Conservation (phyloP, 2,797 vertebrate genomes). For the Champsocephalus gunnari region DNA sequence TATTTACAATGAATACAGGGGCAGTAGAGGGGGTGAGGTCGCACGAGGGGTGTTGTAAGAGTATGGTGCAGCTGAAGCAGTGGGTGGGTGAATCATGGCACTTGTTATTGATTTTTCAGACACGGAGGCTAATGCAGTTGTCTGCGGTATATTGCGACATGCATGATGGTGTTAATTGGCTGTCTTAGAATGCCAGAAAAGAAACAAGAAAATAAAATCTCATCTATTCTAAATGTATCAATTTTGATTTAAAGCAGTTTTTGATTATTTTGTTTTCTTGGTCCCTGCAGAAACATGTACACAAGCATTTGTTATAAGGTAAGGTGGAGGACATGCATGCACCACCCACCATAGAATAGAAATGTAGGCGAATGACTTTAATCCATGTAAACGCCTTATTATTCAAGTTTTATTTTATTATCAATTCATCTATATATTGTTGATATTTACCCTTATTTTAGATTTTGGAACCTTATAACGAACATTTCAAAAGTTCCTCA, state of each 20-base stretch:
- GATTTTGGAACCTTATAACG: too few relatives aligned
- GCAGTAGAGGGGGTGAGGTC: conserved; percentile 12
- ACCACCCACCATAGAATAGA: background rate
- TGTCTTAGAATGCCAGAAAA: conserved; percentile 4
- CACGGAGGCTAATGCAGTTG: conserved; percentile 42
- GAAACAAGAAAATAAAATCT: background rate
- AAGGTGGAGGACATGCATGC: background rate
- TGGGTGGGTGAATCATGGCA: conserved; percentile 34
- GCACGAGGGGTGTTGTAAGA: conserved; percentile 27
- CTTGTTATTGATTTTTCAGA: conserved; percentile 63
- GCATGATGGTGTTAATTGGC: background rate
- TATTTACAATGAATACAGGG: conserved; percentile 69
- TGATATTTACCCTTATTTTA: too few relatives aligned
- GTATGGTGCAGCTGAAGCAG: conserved; percentile 44
- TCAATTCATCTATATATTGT: background rate
- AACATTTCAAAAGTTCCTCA: background rate
- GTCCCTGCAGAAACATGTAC: background rate
- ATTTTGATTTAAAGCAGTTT: background rate
- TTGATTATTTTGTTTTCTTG: background rate
- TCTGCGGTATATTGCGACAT: conserved; percentile 15
- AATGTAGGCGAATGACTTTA: background rate
- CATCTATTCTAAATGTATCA: background rate
- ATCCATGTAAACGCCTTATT: background rate
- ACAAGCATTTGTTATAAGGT: background rate
- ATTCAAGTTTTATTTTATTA: background rate